A percentile compares a stretch with the other conserved stretches of the same genome.
phyloP scores from a whole-genome alignment of 2,113 vertebrate species.

The Tonatia bakeri region DNA sequence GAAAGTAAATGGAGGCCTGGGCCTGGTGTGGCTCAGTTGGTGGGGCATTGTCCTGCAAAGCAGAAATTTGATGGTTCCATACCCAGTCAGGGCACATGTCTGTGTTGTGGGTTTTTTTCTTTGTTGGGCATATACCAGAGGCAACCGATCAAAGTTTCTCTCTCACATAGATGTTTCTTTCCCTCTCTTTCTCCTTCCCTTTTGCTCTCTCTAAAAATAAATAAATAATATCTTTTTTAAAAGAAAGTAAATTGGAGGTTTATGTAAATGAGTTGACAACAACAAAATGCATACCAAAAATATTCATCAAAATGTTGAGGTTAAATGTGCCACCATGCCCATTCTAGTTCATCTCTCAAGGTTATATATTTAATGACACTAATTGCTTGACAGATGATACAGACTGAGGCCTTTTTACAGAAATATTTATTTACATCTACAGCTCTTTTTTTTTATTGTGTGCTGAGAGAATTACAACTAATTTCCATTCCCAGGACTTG shows the following conservation, averaged over 20 bases:
- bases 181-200: no score
- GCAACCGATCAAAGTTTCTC: no score
- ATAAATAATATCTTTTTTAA: no score
- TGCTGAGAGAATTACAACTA: fast-evolving
- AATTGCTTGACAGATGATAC: neutral
- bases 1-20: neutral
- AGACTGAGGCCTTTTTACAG: neutral
- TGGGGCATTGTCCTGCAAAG: no score
- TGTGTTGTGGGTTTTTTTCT: no score
- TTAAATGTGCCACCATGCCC: neutral
- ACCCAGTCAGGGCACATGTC: no score
- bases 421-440: neutral
- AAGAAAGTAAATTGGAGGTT: no score
- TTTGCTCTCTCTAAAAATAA: no score
- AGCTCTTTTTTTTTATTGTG: neutral
- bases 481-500: neutral
- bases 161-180: no score
- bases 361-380: neutral
- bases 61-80: no score
- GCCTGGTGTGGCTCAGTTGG: no score
- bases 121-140: no score
- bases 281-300: neutral
- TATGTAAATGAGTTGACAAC: neutral
- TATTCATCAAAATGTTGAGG: neutral
- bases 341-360: neutral